Conservation (phyloP, 2,888 invertebrate genomes). For the Oscheius sp. region DNA sequence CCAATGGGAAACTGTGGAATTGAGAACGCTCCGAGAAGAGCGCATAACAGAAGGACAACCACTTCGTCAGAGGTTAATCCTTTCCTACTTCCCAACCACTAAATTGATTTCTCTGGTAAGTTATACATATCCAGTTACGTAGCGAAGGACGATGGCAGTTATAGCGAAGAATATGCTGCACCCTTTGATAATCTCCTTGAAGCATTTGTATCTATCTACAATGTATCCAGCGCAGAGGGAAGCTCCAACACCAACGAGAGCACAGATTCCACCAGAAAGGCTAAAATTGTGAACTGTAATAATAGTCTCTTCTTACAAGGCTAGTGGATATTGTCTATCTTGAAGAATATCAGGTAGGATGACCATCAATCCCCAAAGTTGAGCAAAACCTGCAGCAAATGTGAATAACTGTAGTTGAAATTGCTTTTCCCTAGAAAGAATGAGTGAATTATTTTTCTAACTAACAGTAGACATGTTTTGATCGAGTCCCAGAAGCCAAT, state of each 20-base stretch:
- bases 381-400: conserved; percentile 60
- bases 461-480: conserved; percentile 37
- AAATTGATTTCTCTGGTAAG: not conserved
- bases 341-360: conserved; percentile 40
- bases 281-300: too few species aligned
- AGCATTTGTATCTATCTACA: conserved; percentile 63
- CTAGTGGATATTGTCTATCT: conserved; percentile 37
- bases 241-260: conserved; percentile 55
- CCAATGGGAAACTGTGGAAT: conserved; percentile 54
- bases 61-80: conserved; percentile 8
- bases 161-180: conserved; percentile 48
- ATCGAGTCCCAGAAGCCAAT: conserved; percentile 50
- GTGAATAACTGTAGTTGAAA: conserved; percentile 64
- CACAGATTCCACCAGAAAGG: conserved; percentile 44
- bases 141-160: conserved; percentile 43
- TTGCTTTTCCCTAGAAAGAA: conserved; percentile 36
- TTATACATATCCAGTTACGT: conserved; percentile 30
- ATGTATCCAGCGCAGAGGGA: conserved; percentile 57
- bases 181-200: conserved; percentile 55
- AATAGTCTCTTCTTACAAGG: too few species aligned
- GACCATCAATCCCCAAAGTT: conserved; percentile 56
- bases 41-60: conserved; percentile 26
- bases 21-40: conserved; percentile 44
- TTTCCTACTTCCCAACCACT: not conserved
- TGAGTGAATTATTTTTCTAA: not conserved